A percentile compares a stretch with the other conserved stretches of the same genome.
These are phyloP conservation scores for Trimorus sp. DNA, from an alignment of 2,888 invertebrate species.

Conservation along the genomic window DNA sequence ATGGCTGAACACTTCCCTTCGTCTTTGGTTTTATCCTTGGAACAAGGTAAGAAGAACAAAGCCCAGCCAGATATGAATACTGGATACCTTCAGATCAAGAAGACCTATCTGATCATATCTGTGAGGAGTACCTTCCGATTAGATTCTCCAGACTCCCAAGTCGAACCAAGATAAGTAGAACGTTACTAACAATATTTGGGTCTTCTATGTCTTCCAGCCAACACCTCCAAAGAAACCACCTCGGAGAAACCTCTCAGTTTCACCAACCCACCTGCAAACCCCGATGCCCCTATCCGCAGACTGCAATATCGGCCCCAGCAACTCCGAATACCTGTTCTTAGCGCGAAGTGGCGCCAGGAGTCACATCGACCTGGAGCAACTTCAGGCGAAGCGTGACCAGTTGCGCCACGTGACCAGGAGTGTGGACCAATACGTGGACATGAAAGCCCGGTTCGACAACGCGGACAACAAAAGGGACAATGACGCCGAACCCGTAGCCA, in stretches of 20 bases:
- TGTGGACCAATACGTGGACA: slow-evolving; percentile 90
- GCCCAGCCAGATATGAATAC: no score
- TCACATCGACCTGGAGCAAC: slow-evolving; percentile 88
- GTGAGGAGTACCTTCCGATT: no score
- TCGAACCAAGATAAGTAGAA: no score
- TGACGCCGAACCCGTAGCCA: slow-evolving; percentile 86
- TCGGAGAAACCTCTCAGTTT: slow-evolving; percentile 91
- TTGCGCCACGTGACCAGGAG: slow-evolving; percentile 87
- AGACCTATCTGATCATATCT: no score
- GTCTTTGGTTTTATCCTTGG: no score
- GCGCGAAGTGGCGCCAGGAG: slow-evolving; percentile 87
- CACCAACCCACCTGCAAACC: slow-evolving; percentile 88
- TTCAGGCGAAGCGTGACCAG: slow-evolving; percentile 82
- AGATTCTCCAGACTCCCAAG: no score
- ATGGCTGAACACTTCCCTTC: no score
- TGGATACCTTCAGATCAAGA: no score
- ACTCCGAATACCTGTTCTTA: slow-evolving; percentile 86
- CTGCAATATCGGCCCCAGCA: slow-evolving; percentile 84
- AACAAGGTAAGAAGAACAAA: no score
- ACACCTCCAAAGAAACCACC: slow-evolving; percentile 96
- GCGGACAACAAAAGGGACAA: slow-evolving; percentile 75
- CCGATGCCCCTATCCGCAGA: slow-evolving; percentile 84
- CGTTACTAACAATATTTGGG: no score
- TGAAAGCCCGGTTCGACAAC: slow-evolving; percentile 84
- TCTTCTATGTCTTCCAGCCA: slow-evolving; percentile 81